Conservation (phyloP, 2,888 invertebrate species). For the Ophraella communa region DNA sequence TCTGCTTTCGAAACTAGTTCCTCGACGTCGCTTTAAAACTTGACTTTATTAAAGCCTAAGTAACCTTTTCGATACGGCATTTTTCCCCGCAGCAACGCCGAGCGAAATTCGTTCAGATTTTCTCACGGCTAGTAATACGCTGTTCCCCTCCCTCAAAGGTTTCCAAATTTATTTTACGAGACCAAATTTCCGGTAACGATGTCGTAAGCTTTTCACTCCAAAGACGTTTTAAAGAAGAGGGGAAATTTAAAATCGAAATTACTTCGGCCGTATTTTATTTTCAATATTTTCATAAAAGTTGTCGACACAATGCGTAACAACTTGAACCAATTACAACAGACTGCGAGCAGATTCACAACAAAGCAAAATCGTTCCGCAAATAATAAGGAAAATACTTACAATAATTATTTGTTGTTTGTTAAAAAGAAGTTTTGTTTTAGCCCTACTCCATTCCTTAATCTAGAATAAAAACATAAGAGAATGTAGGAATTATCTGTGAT, state of each 20-base stretch:
- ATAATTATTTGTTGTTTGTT: no score
- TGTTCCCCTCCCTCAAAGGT: conserved; percentile 18
- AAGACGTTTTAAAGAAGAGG: conserved; percentile 20
- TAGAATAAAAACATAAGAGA: no score
- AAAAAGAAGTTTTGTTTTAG: no score
- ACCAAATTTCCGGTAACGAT: conserved; percentile 23
- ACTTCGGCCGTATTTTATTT: conserved; percentile 19
- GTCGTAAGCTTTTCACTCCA: conserved; percentile 19
- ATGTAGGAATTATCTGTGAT: no score
- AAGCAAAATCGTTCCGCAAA: no score
- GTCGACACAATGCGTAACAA: neutral
- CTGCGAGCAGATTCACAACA: no score
- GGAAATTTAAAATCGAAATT: conserved; percentile 22
- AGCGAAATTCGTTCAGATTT: conserved; percentile 31
- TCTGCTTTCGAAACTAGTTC: neutral
- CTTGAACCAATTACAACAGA: no score
- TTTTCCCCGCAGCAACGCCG: conserved; percentile 20
- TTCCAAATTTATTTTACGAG: conserved; percentile 23
- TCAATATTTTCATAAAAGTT: conserved; percentile 20
- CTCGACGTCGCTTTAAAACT: conserved; percentile 34
- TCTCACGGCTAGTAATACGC: conserved; percentile 23
- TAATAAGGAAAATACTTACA: no score
- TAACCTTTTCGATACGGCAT: conserved; percentile 30
- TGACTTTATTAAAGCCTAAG: conserved; percentile 38
- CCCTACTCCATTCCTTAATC: no score